Percentiles rank a stretch among this genome's conserved stretches.
phyloP scores from a whole-genome alignment of 1,140 invertebrate species.

The Zaprionus kolodkinae region DNA sequence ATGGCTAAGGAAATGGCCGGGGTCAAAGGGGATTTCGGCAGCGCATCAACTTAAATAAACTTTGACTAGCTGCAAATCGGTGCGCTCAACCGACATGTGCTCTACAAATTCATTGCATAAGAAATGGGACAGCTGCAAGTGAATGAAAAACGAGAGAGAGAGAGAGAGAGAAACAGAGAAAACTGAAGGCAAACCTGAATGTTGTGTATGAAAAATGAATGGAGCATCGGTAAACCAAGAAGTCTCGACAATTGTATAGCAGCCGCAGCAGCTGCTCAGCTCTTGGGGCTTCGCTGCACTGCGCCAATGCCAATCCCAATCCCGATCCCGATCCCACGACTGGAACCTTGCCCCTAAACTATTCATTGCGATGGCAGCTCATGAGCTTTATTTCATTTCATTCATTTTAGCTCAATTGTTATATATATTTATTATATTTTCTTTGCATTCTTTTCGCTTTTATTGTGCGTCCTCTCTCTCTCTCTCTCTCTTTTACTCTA shows the following conservation, averaged over 20 bases:
- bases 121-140: constrained; percentile 13
- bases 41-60: constrained; percentile 49
- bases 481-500: constrained; percentile 12
- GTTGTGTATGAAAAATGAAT: constrained; percentile 41
- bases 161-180: not conserved
- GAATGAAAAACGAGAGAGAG: not conserved
- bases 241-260: constrained; percentile 21
- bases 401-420: constrained; percentile 75
- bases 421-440: constrained; percentile 69
- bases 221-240: constrained; percentile 16
- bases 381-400: constrained; percentile 61
- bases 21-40: constrained; percentile 33
- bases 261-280: constrained; percentile 13
- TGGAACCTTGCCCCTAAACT: not conserved
- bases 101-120: constrained; percentile 42
- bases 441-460: constrained; percentile 37
- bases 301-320: constrained; percentile 9
- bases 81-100: constrained; percentile 29
- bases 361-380: constrained; percentile 12
- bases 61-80: constrained; percentile 51
- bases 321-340: not conserved
- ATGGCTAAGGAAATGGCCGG: constrained; percentile 19
- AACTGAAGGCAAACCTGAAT: not conserved
- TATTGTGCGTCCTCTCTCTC: constrained; percentile 35
- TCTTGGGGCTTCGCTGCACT: constrained; percentile 17